Conservation (phyloP, 2,888 invertebrate species). For the Petrolisthes cinctipes region DNA sequence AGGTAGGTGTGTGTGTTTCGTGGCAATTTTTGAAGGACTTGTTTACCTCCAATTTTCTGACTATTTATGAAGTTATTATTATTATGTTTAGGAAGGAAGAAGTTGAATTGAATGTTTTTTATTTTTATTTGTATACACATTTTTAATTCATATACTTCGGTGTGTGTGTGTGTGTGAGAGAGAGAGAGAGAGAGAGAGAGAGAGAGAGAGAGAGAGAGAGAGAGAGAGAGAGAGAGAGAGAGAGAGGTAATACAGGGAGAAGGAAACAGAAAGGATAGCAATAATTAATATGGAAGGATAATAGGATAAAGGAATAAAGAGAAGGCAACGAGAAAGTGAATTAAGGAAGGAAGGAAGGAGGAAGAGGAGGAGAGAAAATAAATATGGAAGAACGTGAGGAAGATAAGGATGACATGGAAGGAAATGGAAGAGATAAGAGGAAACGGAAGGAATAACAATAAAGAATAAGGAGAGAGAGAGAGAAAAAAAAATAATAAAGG, state of each 20-base stretch:
- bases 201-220: not conserved
- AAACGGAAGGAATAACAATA: not conserved
- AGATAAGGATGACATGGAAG: not conserved
- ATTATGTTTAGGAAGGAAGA: not conserved
- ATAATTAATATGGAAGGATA: not conserved
- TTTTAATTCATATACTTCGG: no score
- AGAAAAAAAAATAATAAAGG: not conserved
- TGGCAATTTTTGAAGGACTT: no score
- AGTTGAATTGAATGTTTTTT: not conserved
- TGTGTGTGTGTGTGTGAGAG: not conserved
- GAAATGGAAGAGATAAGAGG: not conserved
- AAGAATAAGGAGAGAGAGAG: not conserved
- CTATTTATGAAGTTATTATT: no score
- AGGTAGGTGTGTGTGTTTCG: no score
- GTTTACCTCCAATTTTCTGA: no score
- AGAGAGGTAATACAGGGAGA: not conserved
- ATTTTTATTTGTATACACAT: not conserved
- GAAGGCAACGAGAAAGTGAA: not conserved
- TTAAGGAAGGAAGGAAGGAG: not conserved
- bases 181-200: conserved; percentile 1
- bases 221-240: not conserved
- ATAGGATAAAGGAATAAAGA: not conserved
- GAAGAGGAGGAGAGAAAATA: not conserved
- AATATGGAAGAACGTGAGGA: not conserved
- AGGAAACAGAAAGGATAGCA: not conserved